Percentiles rank a stretch among this genome's conserved stretches.
These are phyloP conservation scores for Parnassius orleans DNA, from an alignment of 2,888 invertebrate genomes.

Conservation along the genomic window DNA sequence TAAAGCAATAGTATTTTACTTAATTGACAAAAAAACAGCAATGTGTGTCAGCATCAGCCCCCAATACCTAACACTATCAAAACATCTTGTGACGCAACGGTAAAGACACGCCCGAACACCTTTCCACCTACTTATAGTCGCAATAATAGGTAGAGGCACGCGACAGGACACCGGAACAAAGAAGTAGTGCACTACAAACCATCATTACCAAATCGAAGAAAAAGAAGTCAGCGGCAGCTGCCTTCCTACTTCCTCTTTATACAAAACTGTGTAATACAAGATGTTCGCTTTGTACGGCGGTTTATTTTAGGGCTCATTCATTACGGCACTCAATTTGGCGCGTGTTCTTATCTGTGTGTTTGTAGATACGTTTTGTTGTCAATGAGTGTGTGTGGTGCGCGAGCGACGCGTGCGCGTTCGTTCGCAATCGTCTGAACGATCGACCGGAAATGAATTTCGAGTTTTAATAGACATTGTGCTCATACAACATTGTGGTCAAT, in stretches of 20 bases:
- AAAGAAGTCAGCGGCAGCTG: slow-evolving; percentile 72
- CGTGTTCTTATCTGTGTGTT: slow-evolving; percentile 73
- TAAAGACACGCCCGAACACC: slow-evolving; percentile 67
- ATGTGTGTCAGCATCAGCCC: slow-evolving; percentile 33
- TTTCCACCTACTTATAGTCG: slow-evolving; percentile 71
- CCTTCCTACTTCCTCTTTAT: slow-evolving; percentile 75
- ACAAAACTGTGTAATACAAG: slow-evolving; percentile 77
- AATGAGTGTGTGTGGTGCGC: slow-evolving; percentile 40
- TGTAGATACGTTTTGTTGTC: slow-evolving; percentile 36
- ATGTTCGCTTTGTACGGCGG: slow-evolving; percentile 60
- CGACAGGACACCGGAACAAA: slow-evolving; percentile 74
- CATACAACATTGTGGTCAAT: slow-evolving; percentile 11
- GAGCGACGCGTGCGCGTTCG: slow-evolving; percentile 38
- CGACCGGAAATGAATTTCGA: slow-evolving; percentile 35
- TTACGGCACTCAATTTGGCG: slow-evolving; percentile 73
- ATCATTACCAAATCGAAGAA: slow-evolving; percentile 71
- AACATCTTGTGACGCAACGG: slow-evolving; percentile 72
- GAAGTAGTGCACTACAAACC: slow-evolving; percentile 69
- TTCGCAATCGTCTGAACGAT: slow-evolving; percentile 30
- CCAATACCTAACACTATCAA: slow-evolving; percentile 42
- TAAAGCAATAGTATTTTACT: no score
- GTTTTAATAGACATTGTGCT: slow-evolving; percentile 8
- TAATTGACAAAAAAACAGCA: not conserved
- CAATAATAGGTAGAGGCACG: slow-evolving; percentile 65
- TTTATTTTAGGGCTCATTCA: slow-evolving; percentile 75